These are phyloP conservation scores for Bufotes viridis DNA, from an alignment of 2,797 vertebrate genomes.

Conservation along the genomic window DNA sequence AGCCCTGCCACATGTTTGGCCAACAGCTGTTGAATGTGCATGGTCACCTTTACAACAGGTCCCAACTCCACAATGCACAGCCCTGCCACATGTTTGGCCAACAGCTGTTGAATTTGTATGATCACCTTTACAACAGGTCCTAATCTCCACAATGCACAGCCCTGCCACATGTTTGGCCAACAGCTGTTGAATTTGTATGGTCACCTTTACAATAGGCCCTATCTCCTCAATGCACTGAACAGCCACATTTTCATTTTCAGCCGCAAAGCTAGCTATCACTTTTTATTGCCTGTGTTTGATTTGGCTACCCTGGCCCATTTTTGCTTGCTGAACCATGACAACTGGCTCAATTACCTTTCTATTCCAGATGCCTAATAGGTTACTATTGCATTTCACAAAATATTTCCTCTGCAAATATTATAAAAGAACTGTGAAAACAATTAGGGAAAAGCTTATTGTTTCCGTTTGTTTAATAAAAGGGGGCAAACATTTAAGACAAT, in stretches of 20 bases:
- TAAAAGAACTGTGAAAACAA: slow-evolving; percentile 65
- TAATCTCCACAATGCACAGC: not conserved
- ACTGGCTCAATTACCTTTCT: slow-evolving; percentile 57
- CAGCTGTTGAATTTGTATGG: no score
- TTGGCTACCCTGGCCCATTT: slow-evolving; percentile 45
- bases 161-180: not conserved
- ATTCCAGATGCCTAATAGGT: slow-evolving; percentile 11
- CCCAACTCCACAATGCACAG: not conserved
- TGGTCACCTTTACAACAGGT: not conserved
- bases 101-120: no score
- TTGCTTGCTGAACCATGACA: slow-evolving; percentile 41
- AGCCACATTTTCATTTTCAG: slow-evolving; percentile 18
- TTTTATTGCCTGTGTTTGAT: slow-evolving; percentile 58
- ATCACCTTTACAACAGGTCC: not conserved
- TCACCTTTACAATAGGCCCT: not conserved
- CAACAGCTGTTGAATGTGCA: no score
- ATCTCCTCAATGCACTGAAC: no score
- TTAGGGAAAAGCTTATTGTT: slow-evolving; percentile 64
- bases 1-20: not conserved
- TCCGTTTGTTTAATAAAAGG: slow-evolving; percentile 64
- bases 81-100: not conserved
- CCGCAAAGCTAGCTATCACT: not conserved
- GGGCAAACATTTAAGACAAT: slow-evolving; percentile 71
- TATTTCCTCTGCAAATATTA: slow-evolving; percentile 64
- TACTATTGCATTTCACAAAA: slow-evolving; percentile 53